These are phyloP conservation scores for Uloborus plumipes DNA, from an alignment of 2,888 invertebrate genomes.

Conservation along the genomic window DNA sequence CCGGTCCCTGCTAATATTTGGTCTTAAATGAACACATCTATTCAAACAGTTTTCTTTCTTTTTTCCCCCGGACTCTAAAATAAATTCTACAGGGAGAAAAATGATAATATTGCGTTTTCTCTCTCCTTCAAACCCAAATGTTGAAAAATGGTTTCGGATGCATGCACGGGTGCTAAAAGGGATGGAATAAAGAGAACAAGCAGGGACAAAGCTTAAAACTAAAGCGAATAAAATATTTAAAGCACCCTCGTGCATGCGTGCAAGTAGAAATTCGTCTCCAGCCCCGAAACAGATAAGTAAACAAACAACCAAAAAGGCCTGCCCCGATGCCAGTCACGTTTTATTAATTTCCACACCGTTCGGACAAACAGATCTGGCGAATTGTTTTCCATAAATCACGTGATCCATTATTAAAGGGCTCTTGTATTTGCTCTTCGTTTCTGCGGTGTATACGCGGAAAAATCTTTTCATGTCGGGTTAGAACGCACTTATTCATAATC, in stretches of 20 bases:
- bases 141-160: too few species aligned
- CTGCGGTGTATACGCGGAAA: not conserved
- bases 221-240: not conserved
- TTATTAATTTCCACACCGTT: slow-evolving; percentile 60
- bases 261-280: slow-evolving; percentile 17
- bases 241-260: slow-evolving; percentile 21
- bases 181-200: too few species aligned
- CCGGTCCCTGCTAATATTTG: too few species aligned
- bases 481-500: slow-evolving; percentile 3
- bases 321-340: slow-evolving; percentile 39
- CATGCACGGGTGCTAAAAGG: too few species aligned
- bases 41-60: too few species aligned
- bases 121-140: too few species aligned
- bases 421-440: slow-evolving; percentile 2
- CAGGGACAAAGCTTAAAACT: too few species aligned
- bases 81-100: too few species aligned
- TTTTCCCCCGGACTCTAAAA: too few species aligned
- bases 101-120: too few species aligned
- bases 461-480: slow-evolving; percentile 1
- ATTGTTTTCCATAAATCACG: slow-evolving; percentile 57
- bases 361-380: slow-evolving; percentile 52
- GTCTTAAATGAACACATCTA: too few species aligned
- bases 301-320: not conserved
- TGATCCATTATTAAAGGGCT: slow-evolving; percentile 50
- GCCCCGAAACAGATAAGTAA: not conserved